These are phyloP conservation scores for Eulemur coronatus DNA, from an alignment of 2,797 vertebrate genomes.

Conservation along the genomic window DNA sequence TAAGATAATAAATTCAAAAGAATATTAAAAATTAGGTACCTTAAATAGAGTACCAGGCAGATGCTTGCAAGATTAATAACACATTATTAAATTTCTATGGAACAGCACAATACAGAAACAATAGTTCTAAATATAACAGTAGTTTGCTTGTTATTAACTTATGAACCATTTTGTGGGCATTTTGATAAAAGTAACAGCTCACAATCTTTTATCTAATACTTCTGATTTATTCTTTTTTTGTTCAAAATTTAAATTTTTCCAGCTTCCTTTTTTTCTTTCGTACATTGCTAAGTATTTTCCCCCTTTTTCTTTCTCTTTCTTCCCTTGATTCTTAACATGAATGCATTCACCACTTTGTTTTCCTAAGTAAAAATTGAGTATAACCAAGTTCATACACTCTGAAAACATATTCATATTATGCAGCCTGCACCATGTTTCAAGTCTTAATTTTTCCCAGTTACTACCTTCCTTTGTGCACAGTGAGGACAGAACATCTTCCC, in stretches of 20 bases:
- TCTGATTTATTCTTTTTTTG: neutral
- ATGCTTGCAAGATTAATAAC: slow-evolving; percentile 57
- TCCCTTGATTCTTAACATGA: neutral
- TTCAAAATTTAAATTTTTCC: neutral
- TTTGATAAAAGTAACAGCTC: neutral
- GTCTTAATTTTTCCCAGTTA: neutral
- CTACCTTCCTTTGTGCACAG: neutral
- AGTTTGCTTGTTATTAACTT: neutral
- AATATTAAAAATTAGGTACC: slow-evolving; percentile 61
- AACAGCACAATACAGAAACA: neutral
- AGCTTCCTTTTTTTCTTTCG: neutral
- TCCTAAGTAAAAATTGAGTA: neutral
- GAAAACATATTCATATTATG: neutral
- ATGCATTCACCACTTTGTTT: neutral
- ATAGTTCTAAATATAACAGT: neutral
- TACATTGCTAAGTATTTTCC: neutral
- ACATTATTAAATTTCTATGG: slow-evolving; percentile 56
- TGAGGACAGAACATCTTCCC: neutral
- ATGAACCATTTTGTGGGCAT: neutral
- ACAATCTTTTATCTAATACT: neutral
- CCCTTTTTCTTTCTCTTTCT: neutral
- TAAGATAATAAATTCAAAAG: slow-evolving; percentile 58
- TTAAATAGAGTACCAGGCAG: slow-evolving; percentile 19
- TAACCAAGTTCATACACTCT: neutral
- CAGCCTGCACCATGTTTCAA: neutral